Evolutionary conservation across 2,113 vertebrate genomes (phyloP).

Genomic region (Micronycteris hirsuta): DNA sequence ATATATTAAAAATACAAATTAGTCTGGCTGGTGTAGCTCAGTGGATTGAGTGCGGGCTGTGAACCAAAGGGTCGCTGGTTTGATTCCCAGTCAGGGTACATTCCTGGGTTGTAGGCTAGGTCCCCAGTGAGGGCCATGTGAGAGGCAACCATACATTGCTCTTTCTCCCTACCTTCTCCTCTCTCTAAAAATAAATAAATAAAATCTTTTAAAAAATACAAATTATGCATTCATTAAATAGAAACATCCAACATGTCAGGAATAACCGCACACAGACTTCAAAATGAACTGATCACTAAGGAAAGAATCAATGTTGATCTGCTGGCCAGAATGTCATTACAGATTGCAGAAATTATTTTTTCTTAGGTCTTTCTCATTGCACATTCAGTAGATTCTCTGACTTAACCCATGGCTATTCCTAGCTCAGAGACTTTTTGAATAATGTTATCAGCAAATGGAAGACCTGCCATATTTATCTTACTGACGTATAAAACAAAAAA

Average conservation of each 20-base stretch:
- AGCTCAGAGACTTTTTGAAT: neutral
- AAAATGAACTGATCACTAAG: neutral
- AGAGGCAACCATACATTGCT: no score
- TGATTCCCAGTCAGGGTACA: no score
- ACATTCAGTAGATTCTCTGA: neutral
- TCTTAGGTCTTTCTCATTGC: neutral
- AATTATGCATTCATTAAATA: neutral
- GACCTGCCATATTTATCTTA: neutral
- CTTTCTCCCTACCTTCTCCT: no score
- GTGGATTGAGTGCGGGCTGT: no score
- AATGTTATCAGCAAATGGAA: neutral
- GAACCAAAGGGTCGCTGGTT: no score
- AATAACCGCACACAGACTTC: neutral
- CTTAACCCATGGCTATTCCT: accelerated
- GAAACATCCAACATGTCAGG: neutral
- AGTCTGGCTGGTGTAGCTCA: no score
- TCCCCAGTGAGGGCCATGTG: no score
- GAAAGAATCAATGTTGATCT: accelerated
- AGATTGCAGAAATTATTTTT: neutral
- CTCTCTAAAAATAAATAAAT: no score
- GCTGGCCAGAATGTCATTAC: neutral
- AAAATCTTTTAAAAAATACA: no score
- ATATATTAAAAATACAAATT: neutral
- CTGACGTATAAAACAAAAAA: neutral
- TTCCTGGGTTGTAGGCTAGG: no score